These are phyloP conservation scores for Hymenopus coronatus DNA, from an alignment of 2,888 invertebrate species.

Conservation along the genomic window DNA sequence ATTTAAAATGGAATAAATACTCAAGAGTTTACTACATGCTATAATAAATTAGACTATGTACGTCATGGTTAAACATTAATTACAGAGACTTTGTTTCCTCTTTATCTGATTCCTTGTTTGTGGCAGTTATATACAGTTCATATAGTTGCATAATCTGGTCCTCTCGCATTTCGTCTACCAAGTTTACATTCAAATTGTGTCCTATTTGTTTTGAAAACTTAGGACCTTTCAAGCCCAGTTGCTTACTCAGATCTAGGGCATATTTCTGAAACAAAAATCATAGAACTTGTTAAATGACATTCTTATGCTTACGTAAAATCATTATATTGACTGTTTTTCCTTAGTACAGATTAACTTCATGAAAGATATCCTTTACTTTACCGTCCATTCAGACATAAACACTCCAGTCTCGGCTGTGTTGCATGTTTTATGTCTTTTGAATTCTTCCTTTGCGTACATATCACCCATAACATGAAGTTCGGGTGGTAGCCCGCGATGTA, in stretches of 20 bases:
- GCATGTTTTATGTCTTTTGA: constrained; percentile 77
- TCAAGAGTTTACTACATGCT: not conserved
- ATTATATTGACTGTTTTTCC: no score
- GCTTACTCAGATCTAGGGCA: constrained; percentile 69
- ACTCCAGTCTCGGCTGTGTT: constrained; percentile 64
- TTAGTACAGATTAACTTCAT: no score
- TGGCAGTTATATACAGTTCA: constrained; percentile 74
- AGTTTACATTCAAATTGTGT: constrained; percentile 55
- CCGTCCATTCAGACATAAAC: constrained; percentile 89
- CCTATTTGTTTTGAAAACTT: constrained; percentile 61
- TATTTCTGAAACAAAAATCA: constrained; percentile 61
- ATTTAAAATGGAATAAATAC: not conserved
- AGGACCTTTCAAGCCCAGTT: constrained; percentile 66
- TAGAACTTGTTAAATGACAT: constrained; percentile 11
- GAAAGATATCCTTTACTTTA: constrained; percentile 43
- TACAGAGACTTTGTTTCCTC: not conserved
- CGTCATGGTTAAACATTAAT: not conserved
- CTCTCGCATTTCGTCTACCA: constrained; percentile 70
- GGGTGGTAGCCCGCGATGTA: constrained; percentile 72
- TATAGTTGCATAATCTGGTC: constrained; percentile 84
- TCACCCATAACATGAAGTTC: constrained; percentile 71
- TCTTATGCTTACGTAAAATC: no score
- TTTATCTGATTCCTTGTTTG: constrained; percentile 30
- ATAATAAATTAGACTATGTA: not conserved
- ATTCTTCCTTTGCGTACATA: constrained; percentile 78